Conservation (phyloP, 1,140 invertebrate genomes). For the Dendroctonus ponderosae region DNA sequence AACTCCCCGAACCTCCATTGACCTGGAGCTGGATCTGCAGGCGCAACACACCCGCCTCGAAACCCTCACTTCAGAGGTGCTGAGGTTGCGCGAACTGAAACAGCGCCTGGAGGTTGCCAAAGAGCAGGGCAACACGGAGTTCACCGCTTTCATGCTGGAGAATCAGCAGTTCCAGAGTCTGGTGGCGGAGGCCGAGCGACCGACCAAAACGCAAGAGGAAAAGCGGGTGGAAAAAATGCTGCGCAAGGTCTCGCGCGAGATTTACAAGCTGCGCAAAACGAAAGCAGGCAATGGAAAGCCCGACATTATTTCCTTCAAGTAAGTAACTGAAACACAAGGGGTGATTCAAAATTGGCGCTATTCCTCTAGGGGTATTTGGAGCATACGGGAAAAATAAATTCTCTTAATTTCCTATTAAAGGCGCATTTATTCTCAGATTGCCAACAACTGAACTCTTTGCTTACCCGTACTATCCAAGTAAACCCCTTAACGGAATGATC, state of each 20-base stretch:
- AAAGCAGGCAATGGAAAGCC: slow-evolving; percentile 86
- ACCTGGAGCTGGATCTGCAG: slow-evolving; percentile 87
- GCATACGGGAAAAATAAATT: not conserved
- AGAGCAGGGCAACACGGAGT: slow-evolving; percentile 72
- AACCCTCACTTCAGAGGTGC: slow-evolving; percentile 80
- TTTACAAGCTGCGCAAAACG: slow-evolving; percentile 84
- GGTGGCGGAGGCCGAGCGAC: slow-evolving; percentile 64
- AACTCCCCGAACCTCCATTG: slow-evolving; percentile 80
- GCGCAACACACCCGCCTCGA: slow-evolving; percentile 82
- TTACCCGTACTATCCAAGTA: not conserved
- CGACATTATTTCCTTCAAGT: slow-evolving; percentile 92
- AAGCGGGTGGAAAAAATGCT: slow-evolving; percentile 78
- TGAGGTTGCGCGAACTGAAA: slow-evolving; percentile 77
- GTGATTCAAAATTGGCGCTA: not conserved
- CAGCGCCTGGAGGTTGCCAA: slow-evolving; percentile 71
- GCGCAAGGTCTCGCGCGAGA: slow-evolving; percentile 83
- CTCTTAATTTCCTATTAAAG: not conserved
- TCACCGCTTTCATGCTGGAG: slow-evolving; percentile 81
- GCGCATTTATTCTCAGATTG: too few species aligned
- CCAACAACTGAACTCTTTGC: not conserved
- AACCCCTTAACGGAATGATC: not conserved
- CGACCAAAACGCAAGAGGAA: slow-evolving; percentile 68
- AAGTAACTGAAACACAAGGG: slow-evolving; percentile 51
- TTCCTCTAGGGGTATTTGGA: not conserved
- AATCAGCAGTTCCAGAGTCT: slow-evolving; percentile 82